Percentiles rank a stretch among this genome's conserved stretches.
These are phyloP conservation scores for Parnassius glacialis DNA, from an alignment of 2,888 invertebrate genomes.

Conservation along the genomic window DNA sequence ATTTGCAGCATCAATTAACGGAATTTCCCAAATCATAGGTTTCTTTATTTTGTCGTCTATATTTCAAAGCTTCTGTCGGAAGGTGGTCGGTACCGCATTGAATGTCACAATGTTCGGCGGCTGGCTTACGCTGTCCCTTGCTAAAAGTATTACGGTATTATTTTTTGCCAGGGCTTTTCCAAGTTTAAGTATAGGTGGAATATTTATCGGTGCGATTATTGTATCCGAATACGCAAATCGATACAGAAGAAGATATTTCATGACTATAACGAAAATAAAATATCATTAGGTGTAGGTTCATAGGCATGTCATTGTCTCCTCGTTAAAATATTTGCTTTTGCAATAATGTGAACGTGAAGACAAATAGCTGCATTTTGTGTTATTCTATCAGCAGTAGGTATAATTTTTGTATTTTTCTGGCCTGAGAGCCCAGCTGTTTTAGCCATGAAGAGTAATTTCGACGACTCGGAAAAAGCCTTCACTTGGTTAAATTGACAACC, in stretches of 20 bases:
- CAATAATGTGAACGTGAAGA: conserved; percentile 40
- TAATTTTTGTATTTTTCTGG: conserved; percentile 40
- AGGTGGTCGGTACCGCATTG: conserved; percentile 31
- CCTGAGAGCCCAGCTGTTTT: conserved; percentile 46
- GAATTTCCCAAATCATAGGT: conserved; percentile 40
- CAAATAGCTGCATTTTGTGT: conserved; percentile 37
- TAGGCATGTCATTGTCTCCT: conserved; percentile 42
- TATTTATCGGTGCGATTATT: conserved; percentile 38
- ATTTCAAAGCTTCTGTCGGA: conserved; percentile 42
- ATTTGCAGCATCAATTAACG: conserved; percentile 39
- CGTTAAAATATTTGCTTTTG: too few species aligned
- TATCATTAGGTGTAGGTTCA: conserved; percentile 34
- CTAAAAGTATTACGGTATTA: conserved; percentile 33
- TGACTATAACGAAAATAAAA: conserved; percentile 39
- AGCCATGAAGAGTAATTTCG: conserved; percentile 43
- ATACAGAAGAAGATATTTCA: conserved; percentile 42
- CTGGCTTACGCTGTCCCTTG: conserved; percentile 39
- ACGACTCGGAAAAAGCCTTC: conserved; percentile 40
- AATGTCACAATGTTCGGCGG: conserved; percentile 33
- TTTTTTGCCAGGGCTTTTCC: conserved; percentile 40
- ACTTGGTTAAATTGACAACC: conserved; percentile 39
- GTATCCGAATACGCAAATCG: conserved; percentile 42
- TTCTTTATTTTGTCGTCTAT: conserved; percentile 39
- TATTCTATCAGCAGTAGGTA: conserved; percentile 24
- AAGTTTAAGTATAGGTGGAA: conserved; percentile 38